Percentiles rank a stretch among this genome's conserved stretches.
phyloP scores from a whole-genome alignment of 1,140 invertebrate genomes.

The Drosophila pandora region DNA sequence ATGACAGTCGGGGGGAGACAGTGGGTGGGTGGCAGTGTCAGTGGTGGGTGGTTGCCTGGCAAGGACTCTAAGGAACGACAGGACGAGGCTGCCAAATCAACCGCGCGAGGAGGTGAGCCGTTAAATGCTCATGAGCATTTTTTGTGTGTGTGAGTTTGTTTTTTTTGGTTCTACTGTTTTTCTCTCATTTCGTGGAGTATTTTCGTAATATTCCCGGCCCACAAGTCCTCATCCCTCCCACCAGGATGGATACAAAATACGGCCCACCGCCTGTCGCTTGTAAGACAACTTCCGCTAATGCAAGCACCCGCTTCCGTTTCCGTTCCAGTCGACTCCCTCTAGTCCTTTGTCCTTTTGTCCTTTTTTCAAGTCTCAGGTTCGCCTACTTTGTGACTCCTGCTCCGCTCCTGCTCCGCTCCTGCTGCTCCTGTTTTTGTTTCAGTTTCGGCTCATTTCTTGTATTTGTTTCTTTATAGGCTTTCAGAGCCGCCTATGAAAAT shows the following conservation, averaged over 20 bases:
- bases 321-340: constrained; percentile 7
- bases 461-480: constrained; percentile 46
- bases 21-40: constrained; percentile 9
- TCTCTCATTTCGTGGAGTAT: constrained; percentile 24
- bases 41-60: background rate
- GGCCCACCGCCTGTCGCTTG: constrained; percentile 32
- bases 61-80: background rate
- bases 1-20: constrained; percentile 32
- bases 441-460: constrained; percentile 44
- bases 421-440: constrained; percentile 41
- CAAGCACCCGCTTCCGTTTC: constrained; percentile 66
- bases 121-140: constrained; percentile 30
- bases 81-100: constrained; percentile 36
- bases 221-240: too few relatives aligned
- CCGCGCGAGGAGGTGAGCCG: constrained; percentile 17
- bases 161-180: background rate
- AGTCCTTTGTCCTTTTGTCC: constrained; percentile 3
- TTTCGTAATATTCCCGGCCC: constrained; percentile 36
- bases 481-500: constrained; percentile 65
- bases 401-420: too few relatives aligned
- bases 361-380: constrained; percentile 1
- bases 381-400: background rate
- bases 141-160: background rate
- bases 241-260: background rate
- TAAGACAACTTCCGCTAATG: constrained; percentile 67